Base-by-base conservation (phyloP, 1,140 invertebrate species). In the Elysia chlorotica region DNA sequence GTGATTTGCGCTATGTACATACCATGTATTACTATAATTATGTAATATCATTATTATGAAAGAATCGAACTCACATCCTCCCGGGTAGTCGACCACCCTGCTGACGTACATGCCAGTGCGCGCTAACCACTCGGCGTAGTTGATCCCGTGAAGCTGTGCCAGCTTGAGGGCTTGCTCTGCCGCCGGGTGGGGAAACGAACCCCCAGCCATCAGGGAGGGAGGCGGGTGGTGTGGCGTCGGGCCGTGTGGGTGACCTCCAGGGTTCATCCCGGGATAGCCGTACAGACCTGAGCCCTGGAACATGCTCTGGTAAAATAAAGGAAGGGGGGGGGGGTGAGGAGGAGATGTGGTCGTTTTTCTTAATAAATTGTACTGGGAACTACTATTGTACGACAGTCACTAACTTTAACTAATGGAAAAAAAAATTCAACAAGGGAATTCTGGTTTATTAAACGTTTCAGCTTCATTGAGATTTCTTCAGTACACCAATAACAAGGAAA, bases 81-180 rank as follows among this genome's bases (percentile, higher is more conserved):
- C 82, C 37, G 81, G 74, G 63, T 85, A 85, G 65, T 85, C 84
- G 41, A 85, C 81, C 77, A 85, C 79, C 33, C 84, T 59, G 6
- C 81, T 80, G 73, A 84, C 82, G 53, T 84, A 80, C 82, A 85
- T 84, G 21, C 82, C 82, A 14, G 81, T 79, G n/a, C 84, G 59
- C 21, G 84, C 81, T 62, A 84, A 74, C 84, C 84, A 85, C 62
- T 85, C 84, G 35, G 81, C 48, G 76, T 79, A 76, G 48, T 76
- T 75, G n/a, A 77, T 54, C 1, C 75, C 75, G 14, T 83, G 82
- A 21, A 82, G 74, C 67, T 82, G 82, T 3, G 82, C 79, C 62
- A 85, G 74, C 74, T 85, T 85, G 37, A 81, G 75, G 1, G 82
- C 82, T 33, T 84, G 84, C 37, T 85, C 82, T 17, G 79, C 77